Conservation (phyloP, 1,140 invertebrate species). For the Drosophila nigrodunni region DNA sequence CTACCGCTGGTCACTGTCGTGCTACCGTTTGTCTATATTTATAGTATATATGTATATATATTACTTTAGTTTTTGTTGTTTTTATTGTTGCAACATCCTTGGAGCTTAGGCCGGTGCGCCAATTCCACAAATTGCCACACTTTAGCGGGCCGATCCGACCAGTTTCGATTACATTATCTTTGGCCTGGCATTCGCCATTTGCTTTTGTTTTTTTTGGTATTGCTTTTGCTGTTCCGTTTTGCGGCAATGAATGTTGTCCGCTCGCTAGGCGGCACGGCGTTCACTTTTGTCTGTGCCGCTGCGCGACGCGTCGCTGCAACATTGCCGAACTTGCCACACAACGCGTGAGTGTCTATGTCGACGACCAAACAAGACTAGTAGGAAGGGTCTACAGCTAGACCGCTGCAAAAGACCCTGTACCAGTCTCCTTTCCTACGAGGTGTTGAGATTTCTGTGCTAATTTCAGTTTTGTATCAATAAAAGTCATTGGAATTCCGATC, state of each 20-base stretch:
- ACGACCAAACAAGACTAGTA: constrained; percentile 8
- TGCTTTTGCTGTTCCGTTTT: constrained; percentile 69
- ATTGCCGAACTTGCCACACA: constrained; percentile 71
- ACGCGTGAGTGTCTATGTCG: constrained; percentile 73
- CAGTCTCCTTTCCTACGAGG: no score
- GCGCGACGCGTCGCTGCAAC: constrained; percentile 49
- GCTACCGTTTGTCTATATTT: no score
- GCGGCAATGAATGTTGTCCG: constrained; percentile 73
- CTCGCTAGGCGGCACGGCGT: constrained; percentile 49
- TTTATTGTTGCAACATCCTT: constrained; percentile 45
- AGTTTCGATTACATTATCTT: constrained; percentile 82
- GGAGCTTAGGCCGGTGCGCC: constrained; percentile 37
- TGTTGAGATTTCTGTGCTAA: no score
- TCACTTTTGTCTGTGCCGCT: constrained; percentile 56
- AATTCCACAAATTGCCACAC: constrained; percentile 74
- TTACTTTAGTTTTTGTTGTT: not conserved
- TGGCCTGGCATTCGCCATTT: constrained; percentile 48
- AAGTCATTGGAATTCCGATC: no score
- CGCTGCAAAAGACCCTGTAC: no score
- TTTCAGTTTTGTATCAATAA: no score
- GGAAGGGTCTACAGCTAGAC: no score
- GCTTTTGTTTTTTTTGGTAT: constrained; percentile 5
- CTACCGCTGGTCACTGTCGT: constrained; percentile 26
- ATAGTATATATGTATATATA: no score
- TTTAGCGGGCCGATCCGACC: constrained; percentile 64